Evolutionary conservation across 2,888 invertebrate genomes (phyloP), one percentile per base, ranked within the genome.

Genomic region (Bombylius discolor): DNA sequence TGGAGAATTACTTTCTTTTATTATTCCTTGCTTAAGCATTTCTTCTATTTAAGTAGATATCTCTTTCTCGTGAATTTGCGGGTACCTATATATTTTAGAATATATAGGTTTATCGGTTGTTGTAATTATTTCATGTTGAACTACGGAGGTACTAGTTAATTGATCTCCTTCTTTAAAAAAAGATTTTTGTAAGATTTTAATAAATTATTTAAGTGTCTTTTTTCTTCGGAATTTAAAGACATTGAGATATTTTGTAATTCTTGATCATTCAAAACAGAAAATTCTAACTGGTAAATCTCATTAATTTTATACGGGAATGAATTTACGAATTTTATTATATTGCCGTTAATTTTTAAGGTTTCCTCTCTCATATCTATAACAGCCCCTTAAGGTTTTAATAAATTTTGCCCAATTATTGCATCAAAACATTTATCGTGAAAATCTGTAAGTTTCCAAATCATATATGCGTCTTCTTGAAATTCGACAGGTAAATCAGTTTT

Each of bases 1-100:
- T 13, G 65, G 64, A 3, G 63, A 64, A 51, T 60, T 58, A 33
- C 63, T 64, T 50, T 60, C 62, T 49, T 57, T 56, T 11, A 68
- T 67, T 32, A 68, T 67, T 32, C 56, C 56, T 56, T 53, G 50
- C n/a, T 13, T 12, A 11, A 52, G 36, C 52, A 52, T 52, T 36
- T 47, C 48, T 31, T 31, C n/a, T 34, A 52, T 52, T 33, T 52
- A 47, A 9, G 14, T 52, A 14, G 33, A 34, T 14, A 52, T 47
- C 47, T 51, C 51, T n/a, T 51, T 13, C 23, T 52, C 56, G 23
- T 56, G 48, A n/a, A 52, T 14, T 14, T 52, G 44, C n/a, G 52
- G 46, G n/a, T 52, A 56, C 12, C 52, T 52, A 33, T 56, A 56
- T 8, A 52, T 44, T 45, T 52, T 56, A 11, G 56, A 52, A 46